Evolutionary conservation across 1,140 invertebrate genomes (phyloP).

Genomic region (Galleria mellonella): DNA sequence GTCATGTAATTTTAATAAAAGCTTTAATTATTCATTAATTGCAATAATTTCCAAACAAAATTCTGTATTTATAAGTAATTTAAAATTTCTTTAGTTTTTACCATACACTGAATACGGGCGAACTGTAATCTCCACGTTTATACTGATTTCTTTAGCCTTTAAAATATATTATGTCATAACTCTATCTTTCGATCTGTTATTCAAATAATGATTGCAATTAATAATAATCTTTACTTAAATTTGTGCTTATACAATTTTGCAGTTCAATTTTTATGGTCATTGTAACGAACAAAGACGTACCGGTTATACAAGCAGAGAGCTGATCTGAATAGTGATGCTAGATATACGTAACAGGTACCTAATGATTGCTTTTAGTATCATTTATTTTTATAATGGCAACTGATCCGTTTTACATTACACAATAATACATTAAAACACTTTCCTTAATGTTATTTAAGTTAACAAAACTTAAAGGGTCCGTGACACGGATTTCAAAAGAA

Average conservation of each 20-base stretch:
- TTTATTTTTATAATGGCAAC: constrained; percentile 29
- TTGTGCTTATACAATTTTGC: too few species aligned
- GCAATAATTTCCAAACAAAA: too few species aligned
- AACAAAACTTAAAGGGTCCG: constrained; percentile 16
- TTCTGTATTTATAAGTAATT: too few species aligned
- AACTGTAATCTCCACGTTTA: too few species aligned
- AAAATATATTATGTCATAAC: background rate
- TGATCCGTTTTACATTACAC: constrained; percentile 13
- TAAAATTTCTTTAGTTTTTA: too few species aligned
- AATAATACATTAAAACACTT: constrained; percentile 42
- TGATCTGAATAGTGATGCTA: constrained; percentile 27
- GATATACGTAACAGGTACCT: constrained; percentile 16
- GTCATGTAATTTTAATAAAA: too few species aligned
- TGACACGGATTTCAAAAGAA: constrained; percentile 20
- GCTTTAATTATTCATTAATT: too few species aligned
- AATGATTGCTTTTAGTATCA: constrained; percentile 40
- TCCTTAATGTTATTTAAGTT: constrained; percentile 53
- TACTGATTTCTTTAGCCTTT: background rate
- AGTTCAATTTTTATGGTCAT: constrained; percentile 1
- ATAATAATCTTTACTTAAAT: too few species aligned
- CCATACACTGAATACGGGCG: too few species aligned
- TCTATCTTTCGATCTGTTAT: background rate
- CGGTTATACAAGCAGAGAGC: constrained; percentile 23
- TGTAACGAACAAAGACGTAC: constrained; percentile 27
- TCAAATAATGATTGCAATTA: too few species aligned